Base-by-base conservation (phyloP, 2,888 invertebrate species). In the Lasioglossum oenotherae region DNA sequence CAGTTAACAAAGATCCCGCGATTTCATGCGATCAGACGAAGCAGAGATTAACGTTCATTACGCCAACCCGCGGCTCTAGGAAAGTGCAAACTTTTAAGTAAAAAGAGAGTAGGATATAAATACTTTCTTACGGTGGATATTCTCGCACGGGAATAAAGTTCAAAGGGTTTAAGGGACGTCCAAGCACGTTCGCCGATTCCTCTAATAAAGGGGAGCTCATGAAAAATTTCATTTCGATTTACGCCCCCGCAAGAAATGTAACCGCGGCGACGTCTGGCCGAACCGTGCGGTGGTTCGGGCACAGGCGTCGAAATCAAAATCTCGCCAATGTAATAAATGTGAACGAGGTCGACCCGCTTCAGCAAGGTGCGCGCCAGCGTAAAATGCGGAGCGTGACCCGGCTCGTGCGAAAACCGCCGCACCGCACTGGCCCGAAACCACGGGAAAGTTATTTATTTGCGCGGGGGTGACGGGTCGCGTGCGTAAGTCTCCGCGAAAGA, bases 401-500 rank as follows among this genome's bases (percentile, higher is more conserved):
- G 19, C 67, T 8, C 8, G 31, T 31, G 19, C 64, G 53, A 53
- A 53, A 53, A 53, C 53, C 53, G 23, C 53, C 16, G 64, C 4
- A 16, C 31, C 27, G 27, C 5, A 14, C 10, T 14, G 27, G 64
- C 35, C 35, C 83, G 80, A 87, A 87, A 60, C 60, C 78, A 87
- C 78, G 81, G 76, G 75, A 73, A 81, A 81, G 87, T 79, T 79
- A 80, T 86, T 82, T 77, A 78, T 86, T 86, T 79, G n/a, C 77
- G 57, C 49, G 60, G 19, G 1, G 44, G 31, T 38, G 69, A 57
- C 60, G 67, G 76, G n/a, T 14, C 73, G 67, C 10, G 35, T 69
- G n/a, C 41, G 57, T 78, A 81, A 80, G 81, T 80, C 78, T 31
- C 44, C n/a, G 35, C 71, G 41, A 80, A 81, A 83, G 81, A 57